Percentiles rank a stretch among this genome's conserved stretches.
phyloP scores from a whole-genome alignment of 2,888 invertebrate species.

The Mythimna lalbum region DNA sequence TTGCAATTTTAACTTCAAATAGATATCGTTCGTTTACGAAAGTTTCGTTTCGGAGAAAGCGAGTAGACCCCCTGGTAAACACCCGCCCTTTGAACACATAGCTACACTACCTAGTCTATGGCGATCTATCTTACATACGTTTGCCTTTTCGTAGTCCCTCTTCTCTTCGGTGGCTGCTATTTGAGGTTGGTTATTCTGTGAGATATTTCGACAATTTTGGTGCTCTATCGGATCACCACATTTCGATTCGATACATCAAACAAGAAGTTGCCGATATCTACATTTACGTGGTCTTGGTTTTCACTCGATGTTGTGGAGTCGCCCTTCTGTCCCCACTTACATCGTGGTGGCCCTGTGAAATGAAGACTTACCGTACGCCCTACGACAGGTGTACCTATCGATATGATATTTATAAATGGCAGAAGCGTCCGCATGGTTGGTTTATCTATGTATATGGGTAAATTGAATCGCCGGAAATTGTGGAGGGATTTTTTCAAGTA shows the following conservation, averaged over 20 bases:
- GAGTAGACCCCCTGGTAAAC: too few relatives aligned
- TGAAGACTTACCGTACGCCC: slow-evolving; percentile 1
- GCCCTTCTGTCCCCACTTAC: neutral
- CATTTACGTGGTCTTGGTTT: neutral
- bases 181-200: neutral
- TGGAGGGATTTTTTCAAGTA: too few relatives aligned
- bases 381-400: neutral
- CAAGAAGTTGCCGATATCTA: too few relatives aligned
- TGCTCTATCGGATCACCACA: neutral
- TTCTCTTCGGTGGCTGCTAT: neutral
- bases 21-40: too few relatives aligned
- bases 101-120: neutral
- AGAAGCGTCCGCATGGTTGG: neutral
- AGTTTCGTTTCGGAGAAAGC: too few relatives aligned
- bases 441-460: neutral
- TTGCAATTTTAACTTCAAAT: too few relatives aligned
- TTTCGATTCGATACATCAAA: neutral
- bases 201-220: neutral
- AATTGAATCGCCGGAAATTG: too few relatives aligned
- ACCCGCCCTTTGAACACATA: neutral
- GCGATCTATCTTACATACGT: neutral
- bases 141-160: neutral
- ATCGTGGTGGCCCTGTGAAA: neutral
- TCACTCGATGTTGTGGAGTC: neutral
- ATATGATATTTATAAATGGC: slow-evolving; percentile 11